Conservation (phyloP, 1,140 invertebrate genomes). For the Euura lappo region DNA sequence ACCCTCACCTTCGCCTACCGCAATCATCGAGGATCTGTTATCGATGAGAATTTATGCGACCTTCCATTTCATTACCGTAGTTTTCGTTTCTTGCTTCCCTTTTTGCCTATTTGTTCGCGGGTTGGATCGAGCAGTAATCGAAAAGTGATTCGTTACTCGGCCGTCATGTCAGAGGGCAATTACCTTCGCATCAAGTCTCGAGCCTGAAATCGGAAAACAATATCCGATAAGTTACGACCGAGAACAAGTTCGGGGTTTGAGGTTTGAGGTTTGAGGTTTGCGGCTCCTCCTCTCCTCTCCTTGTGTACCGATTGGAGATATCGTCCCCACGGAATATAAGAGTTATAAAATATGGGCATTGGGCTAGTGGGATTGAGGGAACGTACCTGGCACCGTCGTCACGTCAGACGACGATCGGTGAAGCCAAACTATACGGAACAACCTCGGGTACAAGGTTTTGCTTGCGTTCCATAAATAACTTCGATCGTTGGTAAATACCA, state of each 20-base stretch:
- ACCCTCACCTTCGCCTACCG: too few relatives aligned
- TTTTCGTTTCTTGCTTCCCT: too few relatives aligned
- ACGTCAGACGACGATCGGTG: not conserved
- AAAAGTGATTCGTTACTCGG: too few relatives aligned
- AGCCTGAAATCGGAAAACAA: not conserved
- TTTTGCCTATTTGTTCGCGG: too few relatives aligned
- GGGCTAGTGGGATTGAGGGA: not conserved
- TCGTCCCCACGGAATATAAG: not conserved
- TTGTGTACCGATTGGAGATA: not conserved
- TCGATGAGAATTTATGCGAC: too few relatives aligned
- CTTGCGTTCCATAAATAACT: not conserved
- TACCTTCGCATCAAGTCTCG: too few relatives aligned
- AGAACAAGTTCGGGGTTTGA: too few relatives aligned
- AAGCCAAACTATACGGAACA: not conserved
- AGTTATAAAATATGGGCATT: not conserved
- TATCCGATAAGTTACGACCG: not conserved
- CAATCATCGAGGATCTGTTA: too few relatives aligned
- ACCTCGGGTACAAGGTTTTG: not conserved
- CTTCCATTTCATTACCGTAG: too few relatives aligned
- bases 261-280: too few relatives aligned
- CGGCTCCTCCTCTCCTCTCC: not conserved
- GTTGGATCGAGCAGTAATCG: too few relatives aligned
- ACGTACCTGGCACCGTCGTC: not conserved
- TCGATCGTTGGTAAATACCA: not conserved
- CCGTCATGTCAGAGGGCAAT: too few relatives aligned